These are phyloP conservation scores for Drosophila sulfurigaster DNA, from an alignment of 1,140 invertebrate species.

Conservation along the genomic window DNA sequence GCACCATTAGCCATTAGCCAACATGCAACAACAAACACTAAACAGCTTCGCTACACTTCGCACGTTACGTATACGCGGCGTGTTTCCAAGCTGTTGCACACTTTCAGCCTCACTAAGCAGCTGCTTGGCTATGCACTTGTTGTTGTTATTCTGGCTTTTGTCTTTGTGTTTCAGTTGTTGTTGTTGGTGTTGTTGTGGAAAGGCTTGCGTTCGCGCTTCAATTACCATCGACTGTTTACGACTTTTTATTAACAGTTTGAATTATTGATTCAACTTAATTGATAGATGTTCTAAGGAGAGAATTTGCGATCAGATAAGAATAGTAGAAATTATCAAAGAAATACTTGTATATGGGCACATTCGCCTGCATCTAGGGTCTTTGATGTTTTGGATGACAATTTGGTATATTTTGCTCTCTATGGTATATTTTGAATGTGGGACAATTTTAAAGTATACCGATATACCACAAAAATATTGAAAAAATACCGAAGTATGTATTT, in stretches of 20 bases:
- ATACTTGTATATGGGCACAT: too few relatives aligned
- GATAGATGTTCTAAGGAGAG: not conserved
- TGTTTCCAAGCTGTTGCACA: slow-evolving; percentile 80
- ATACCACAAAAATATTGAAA: too few relatives aligned
- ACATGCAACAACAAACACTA: slow-evolving; percentile 25
- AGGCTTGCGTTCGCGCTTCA: slow-evolving; percentile 10
- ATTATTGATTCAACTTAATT: not conserved
- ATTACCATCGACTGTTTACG: slow-evolving; percentile 19
- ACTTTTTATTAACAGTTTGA: not conserved
- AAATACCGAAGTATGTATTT: too few relatives aligned
- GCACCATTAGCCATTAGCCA: slow-evolving; percentile 51
- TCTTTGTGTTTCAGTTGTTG: not conserved
- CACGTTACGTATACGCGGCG: slow-evolving; percentile 69
- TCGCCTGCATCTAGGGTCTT: too few relatives aligned
- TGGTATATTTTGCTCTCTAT: too few relatives aligned
- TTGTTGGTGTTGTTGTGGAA: not conserved
- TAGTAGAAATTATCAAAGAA: too few relatives aligned
- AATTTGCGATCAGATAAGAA: too few relatives aligned
- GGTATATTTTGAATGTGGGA: too few relatives aligned
- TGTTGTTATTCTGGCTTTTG: not conserved
- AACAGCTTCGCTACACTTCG: slow-evolving; percentile 41
- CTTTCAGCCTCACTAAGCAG: slow-evolving; percentile 74
- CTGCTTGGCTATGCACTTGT: slow-evolving; percentile 41
- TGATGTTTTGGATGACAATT: too few relatives aligned
- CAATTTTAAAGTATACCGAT: too few relatives aligned